Percentiles rank a stretch among this genome's conserved stretches.
These are phyloP conservation scores for Psilopsiagon aurifrons DNA, from an alignment of 2,113 vertebrate genomes.

Conservation along the genomic window DNA sequence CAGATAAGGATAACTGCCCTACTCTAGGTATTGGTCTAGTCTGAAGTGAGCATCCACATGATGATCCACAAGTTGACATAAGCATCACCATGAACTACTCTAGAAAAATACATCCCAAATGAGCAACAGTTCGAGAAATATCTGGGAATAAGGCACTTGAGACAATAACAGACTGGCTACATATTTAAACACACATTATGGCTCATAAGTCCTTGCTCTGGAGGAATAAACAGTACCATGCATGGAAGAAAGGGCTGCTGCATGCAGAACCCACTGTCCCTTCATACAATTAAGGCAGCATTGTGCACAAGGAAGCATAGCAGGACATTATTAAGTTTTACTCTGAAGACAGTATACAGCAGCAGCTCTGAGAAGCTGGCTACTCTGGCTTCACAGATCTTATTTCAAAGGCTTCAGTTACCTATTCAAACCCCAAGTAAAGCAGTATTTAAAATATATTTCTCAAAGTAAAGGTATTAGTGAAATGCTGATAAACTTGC, in stretches of 20 bases:
- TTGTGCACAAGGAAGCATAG: not conserved
- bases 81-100: too few relatives aligned
- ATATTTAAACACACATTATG: too few relatives aligned
- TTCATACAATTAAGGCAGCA: not conserved
- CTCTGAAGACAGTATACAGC: not conserved
- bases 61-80: too few relatives aligned
- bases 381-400: not conserved
- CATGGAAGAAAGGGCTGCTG: not conserved
- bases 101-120: too few relatives aligned
- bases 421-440: not conserved
- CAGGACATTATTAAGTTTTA: not conserved
- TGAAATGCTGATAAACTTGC: slow-evolving; percentile 39
- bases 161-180: too few relatives aligned
- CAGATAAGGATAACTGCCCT: too few relatives aligned
- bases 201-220: not conserved
- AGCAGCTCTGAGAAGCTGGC: not conserved
- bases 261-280: not conserved
- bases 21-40: too few relatives aligned
- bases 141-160: too few relatives aligned
- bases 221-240: not conserved
- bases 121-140: too few relatives aligned
- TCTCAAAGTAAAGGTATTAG: slow-evolving; percentile 6
- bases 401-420: not conserved
- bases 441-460: not conserved
- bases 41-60: too few relatives aligned